These are phyloP conservation scores for Chionomys nivalis DNA, from an alignment of 2,113 vertebrate species.

Conservation along the genomic window DNA sequence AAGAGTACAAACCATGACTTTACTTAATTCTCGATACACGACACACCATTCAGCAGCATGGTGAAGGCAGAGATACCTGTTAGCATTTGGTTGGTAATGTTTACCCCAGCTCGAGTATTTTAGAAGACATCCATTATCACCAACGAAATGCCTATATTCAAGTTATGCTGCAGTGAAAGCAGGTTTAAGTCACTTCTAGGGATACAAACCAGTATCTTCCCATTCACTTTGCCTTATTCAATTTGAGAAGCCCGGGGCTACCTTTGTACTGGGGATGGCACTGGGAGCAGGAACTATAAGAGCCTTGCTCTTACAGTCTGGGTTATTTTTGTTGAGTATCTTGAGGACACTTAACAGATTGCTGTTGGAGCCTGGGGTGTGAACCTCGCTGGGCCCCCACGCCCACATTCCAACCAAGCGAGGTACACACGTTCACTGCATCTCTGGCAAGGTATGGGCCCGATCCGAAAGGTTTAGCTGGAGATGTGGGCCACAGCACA, in stretches of 20 bases:
- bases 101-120: no score
- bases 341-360: conserved; percentile 6
- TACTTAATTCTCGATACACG: no score
- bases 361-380: not conserved
- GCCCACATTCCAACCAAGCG: not conserved
- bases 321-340: conserved; percentile 14
- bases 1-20: no score
- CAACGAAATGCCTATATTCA: not conserved
- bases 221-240: not conserved
- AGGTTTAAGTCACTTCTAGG: not conserved
- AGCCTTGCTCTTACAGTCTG: not conserved
- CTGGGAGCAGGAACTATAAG: no score
- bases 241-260: not conserved
- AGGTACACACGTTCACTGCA: rapidly evolving
- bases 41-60: no score
- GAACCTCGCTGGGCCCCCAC: not conserved
- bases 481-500: not conserved
- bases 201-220: not conserved
- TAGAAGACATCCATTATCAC: no score
- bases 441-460: no score
- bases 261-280: not conserved
- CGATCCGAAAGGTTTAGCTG: not conserved
- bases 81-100: no score
- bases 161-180: not conserved
- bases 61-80: no score